Conservation (phyloP, 2,797 vertebrate species). For the Danio choprae region DNA sequence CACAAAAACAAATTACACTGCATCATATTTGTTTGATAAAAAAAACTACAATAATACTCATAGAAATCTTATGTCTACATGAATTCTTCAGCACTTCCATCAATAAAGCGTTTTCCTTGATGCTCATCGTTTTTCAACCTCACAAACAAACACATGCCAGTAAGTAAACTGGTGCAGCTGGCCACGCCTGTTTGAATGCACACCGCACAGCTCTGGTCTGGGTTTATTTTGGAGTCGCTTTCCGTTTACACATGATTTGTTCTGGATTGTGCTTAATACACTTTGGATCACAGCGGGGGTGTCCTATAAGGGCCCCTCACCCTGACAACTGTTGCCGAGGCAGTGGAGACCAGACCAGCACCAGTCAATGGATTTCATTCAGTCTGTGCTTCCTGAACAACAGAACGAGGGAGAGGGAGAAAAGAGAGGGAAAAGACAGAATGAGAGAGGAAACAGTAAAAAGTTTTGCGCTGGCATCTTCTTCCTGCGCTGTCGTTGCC, state of each 20-base stretch:
- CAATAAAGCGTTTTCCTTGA: not conserved
- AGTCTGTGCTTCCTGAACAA: slow-evolving; percentile 68
- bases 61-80: not conserved
- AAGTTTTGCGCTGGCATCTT: slow-evolving; percentile 57
- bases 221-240: slow-evolving; percentile 51
- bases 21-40: not conserved
- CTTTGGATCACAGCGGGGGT: slow-evolving; percentile 33
- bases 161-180: slow-evolving; percentile 19
- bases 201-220: slow-evolving; percentile 28
- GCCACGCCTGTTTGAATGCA: slow-evolving; percentile 14
- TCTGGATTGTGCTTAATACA: slow-evolving; percentile 53
- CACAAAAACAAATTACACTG: not conserved
- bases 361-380: slow-evolving; percentile 71
- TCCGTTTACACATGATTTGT: slow-evolving; percentile 53
- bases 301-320: slow-evolving; percentile 49
- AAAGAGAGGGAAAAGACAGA: slow-evolving; percentile 50
- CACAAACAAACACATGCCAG: slow-evolving; percentile 18
- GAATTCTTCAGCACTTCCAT: not conserved
- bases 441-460: slow-evolving; percentile 52
- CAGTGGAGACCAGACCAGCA: slow-evolving; percentile 50
- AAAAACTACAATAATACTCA: not conserved
- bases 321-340: slow-evolving; percentile 65
- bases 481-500: slow-evolving; percentile 61
- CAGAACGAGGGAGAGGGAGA: slow-evolving; percentile 55
- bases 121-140: not conserved